Evolutionary conservation across 1,140 invertebrate species (phyloP).

Genomic region (Neoseiulus cucumeris): DNA sequence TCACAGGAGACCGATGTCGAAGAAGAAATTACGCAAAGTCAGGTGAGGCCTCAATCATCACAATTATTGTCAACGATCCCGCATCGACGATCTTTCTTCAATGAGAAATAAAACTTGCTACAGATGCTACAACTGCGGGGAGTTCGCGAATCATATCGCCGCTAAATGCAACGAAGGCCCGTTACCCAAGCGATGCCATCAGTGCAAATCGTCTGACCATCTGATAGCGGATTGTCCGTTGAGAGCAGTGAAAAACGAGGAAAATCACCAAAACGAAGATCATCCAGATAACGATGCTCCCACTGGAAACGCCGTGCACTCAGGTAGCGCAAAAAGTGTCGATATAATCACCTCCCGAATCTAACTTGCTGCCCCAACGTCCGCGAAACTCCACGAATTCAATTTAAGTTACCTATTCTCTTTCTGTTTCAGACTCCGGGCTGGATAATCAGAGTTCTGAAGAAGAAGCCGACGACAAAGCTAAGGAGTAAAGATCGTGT

Average conservation of each 20-base stretch:
- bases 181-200: slow-evolving; percentile 67
- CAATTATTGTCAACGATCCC: not conserved
- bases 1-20: slow-evolving; percentile 45
- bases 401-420: too few relatives aligned
- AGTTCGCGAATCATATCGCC: slow-evolving; percentile 71
- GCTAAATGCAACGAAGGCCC: slow-evolving; percentile 62
- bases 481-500: too few relatives aligned
- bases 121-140: slow-evolving; percentile 76
- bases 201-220: slow-evolving; percentile 62
- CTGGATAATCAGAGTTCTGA: slow-evolving; percentile 3
- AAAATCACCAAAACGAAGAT: too few relatives aligned
- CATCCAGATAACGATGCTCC: too few relatives aligned
- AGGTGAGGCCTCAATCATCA: slow-evolving; percentile 32
- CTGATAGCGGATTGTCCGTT: slow-evolving; percentile 63
- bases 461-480: not conserved
- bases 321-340: too few relatives aligned
- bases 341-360: not conserved
- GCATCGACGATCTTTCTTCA: not conserved
- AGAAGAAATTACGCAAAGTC: slow-evolving; percentile 60
- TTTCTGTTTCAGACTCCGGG: not conserved
- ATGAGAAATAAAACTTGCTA: too few relatives aligned
- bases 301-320: too few relatives aligned
- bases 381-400: too few relatives aligned
- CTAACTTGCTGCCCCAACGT: not conserved
- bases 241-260: slow-evolving; percentile 20